Base-by-base conservation (phyloP, 1,140 invertebrate species). In the Drosophila serrata region DNA sequence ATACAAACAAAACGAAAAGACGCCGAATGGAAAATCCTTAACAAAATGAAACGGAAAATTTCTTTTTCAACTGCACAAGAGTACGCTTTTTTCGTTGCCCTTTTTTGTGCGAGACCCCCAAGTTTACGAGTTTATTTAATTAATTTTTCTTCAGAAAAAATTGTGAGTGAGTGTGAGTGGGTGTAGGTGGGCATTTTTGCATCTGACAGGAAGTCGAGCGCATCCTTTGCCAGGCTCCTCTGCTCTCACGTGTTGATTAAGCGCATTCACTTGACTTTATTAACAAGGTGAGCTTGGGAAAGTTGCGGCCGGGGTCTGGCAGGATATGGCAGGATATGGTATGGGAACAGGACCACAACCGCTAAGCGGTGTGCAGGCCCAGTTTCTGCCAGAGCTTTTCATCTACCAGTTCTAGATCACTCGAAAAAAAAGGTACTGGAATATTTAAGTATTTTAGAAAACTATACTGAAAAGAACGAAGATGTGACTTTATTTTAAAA, bases 241-340 rank as follows among this genome's bases (percentile, higher is more conserved):
- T 31, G 22, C 63, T 42, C 73, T 72, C 65, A 75, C 64, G 81
- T 84, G 85, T 90, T 88, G 85, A 88, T 90, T 84, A 88, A 88
- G 81, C 81, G 85, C 85, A 88, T 84, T 88, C 85, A 90, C 81
- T 87, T 84, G 79, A 90, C 80, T 88, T 81, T 90, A 88, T 88
- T 88, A 88, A 90, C 74, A 65, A 40, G 72, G 63, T 49, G 19
- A 49, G 40, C 46, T 64, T 40, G 39, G 33, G 67, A 76, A 76
- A 79, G 70, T 76, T 79, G 67, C 40, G 65, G 64, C 74, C n/a
- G 48, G 42, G 17, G 37, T 65, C 63, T 64, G 63, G 27, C 74
- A 57, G 60, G 42, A 63, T 76, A 22, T 43, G 46, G 51, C 56
- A 72, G 57, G 63, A 63, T 48, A 39, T 33, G 45, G 24, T n/a